These are phyloP conservation scores for Apis florea DNA, from an alignment of 1,140 invertebrate genomes.

Conservation along the genomic window DNA sequence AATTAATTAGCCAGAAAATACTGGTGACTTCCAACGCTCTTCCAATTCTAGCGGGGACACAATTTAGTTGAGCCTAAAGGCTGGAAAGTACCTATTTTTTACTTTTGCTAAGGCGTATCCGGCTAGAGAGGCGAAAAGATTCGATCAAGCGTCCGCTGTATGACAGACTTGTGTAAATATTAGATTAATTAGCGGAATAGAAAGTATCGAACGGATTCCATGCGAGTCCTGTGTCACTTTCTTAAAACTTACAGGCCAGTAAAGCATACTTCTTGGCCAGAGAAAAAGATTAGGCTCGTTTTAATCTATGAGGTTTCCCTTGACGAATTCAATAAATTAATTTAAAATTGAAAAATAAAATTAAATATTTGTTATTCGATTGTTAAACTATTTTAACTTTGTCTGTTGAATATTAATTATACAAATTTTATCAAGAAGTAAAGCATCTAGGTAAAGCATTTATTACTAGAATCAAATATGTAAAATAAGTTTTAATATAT, in stretches of 20 bases:
- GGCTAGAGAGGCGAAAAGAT: conserved; percentile 11
- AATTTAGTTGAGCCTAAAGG: conserved; percentile 14
- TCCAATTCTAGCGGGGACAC: conserved; percentile 33
- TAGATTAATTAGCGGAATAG: conserved; percentile 58
- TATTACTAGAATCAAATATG: not conserved
- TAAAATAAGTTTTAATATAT: not conserved
- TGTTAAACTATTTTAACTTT: not conserved
- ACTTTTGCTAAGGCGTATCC: conserved; percentile 39
- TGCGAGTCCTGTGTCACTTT: conserved; percentile 12
- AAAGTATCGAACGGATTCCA: conserved; percentile 33
- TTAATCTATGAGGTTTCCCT: no score
- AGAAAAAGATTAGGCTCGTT: not conserved
- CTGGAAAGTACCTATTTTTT: conserved; percentile 43
- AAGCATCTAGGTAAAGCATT: not conserved
- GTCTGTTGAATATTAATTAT: not conserved
- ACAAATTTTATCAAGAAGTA: not conserved
- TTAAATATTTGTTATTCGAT: not conserved
- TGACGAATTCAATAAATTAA: no score
- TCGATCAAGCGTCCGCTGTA: conserved; percentile 25
- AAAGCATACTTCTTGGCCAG: not conserved
- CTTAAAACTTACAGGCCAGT: no score
- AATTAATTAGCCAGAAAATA: not conserved
- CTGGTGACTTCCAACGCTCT: conserved; percentile 35
- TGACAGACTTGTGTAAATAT: conserved; percentile 56
- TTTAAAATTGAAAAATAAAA: no score